Conservation (phyloP, 1,140 invertebrate genomes). For the Leptinotarsa undecemlineata region DNA sequence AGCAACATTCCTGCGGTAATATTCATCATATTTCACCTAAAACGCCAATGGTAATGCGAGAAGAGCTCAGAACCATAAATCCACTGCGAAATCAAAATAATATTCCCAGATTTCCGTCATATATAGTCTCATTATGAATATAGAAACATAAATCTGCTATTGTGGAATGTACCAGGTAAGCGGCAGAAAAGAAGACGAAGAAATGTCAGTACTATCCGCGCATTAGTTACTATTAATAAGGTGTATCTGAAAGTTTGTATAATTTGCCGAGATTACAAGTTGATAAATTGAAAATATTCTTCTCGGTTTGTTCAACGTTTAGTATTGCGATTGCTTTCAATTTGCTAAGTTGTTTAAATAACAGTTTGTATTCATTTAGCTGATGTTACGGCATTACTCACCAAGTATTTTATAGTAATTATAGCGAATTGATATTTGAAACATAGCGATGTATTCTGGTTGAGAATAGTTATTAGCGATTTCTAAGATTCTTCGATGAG, state of each 20-base stretch:
- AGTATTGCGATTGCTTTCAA: slow-evolving; percentile 3
- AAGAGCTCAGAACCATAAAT: slow-evolving; percentile 25
- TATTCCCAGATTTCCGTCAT: slow-evolving; percentile 31
- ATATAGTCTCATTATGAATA: slow-evolving; percentile 28
- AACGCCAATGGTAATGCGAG: slow-evolving; percentile 23
- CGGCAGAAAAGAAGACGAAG: slow-evolving; percentile 13
- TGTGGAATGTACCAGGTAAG: slow-evolving; percentile 20
- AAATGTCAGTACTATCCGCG: slow-evolving; percentile 15
- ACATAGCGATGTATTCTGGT: too few species aligned
- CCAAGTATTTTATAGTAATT: background rate
- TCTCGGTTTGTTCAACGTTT: slow-evolving; percentile 3
- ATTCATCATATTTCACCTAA: slow-evolving; percentile 28
- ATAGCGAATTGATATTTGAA: background rate
- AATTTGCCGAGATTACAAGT: slow-evolving; percentile 12
- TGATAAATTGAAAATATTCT: slow-evolving; percentile 13
- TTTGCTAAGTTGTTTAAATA: slow-evolving; percentile 13
- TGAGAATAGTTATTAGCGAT: too few species aligned
- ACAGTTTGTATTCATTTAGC: background rate
- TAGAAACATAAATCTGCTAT: slow-evolving; percentile 27
- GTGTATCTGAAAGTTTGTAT: slow-evolving; percentile 19
- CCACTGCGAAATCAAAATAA: slow-evolving; percentile 21
- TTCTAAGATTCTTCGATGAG: too few species aligned
- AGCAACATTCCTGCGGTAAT: slow-evolving; percentile 6
- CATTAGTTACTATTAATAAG: slow-evolving; percentile 15
- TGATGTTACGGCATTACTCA: background rate